Conservation (phyloP, 2,888 invertebrate genomes). For the Drosophila limbata region DNA sequence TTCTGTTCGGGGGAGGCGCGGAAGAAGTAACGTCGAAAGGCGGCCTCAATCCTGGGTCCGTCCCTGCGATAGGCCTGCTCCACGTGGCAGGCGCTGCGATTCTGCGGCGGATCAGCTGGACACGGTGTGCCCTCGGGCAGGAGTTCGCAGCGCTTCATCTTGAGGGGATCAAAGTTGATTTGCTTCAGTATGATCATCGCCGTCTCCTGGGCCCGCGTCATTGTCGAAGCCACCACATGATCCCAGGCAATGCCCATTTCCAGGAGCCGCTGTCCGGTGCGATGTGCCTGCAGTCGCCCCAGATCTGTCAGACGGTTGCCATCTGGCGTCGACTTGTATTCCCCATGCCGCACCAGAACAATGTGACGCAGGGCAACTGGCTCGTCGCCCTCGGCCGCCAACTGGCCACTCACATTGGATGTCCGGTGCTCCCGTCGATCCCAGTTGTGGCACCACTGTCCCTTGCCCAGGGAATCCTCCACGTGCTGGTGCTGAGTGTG, state of each 20-base stretch:
- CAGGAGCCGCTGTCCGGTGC: conserved; percentile 93
- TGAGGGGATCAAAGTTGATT: conserved; percentile 88
- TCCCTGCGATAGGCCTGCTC: conserved; percentile 96
- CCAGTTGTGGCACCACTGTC: conserved; percentile 95
- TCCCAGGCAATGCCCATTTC: conserved; percentile 92
- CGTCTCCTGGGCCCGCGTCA: conserved; percentile 97
- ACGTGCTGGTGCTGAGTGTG: neutral
- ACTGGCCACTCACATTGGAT: conserved; percentile 85
- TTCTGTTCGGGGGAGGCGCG: conserved; percentile 93
- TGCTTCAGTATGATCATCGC: conserved; percentile 92
- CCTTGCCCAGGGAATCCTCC: conserved; percentile 65
- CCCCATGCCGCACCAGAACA: conserved; percentile 97
- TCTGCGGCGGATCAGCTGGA: conserved; percentile 95
- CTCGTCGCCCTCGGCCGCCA: conserved; percentile 84
- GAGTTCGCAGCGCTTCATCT: conserved; percentile 89
- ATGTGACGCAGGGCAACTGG: conserved; percentile 89
- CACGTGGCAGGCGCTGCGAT: conserved; percentile 93
- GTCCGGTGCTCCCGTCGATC: conserved; percentile 92
- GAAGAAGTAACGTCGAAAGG: conserved; percentile 96
- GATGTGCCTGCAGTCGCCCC: conserved; percentile 93
- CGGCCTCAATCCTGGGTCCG: conserved; percentile 97
- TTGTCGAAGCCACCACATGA: conserved; percentile 93
- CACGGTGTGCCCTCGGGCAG: conserved; percentile 97
- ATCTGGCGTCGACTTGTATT: conserved; percentile 92
- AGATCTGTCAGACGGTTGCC: conserved; percentile 92